A percentile compares a stretch with the other conserved stretches of the same genome.
Evolutionary conservation across 64 coral and sea anemone genomes (phyloP).

Genomic region (Stichodactyla helianthus): DNA sequence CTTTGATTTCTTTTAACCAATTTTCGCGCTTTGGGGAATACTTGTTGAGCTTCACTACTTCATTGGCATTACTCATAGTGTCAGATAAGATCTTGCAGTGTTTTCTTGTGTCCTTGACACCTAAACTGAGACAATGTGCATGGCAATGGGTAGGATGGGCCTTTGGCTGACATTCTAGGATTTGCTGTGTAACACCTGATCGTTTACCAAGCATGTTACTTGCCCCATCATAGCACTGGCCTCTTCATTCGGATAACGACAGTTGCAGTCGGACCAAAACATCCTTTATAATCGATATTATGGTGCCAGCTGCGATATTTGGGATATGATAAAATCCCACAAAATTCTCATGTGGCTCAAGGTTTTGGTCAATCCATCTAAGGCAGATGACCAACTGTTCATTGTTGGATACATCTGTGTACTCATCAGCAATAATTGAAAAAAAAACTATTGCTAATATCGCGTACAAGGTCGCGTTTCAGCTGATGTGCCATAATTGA

Average conservation of each 20-base stretch:
- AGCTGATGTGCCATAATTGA: constrained; percentile 18
- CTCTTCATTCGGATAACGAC: constrained; percentile 19
- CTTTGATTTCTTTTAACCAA: constrained; percentile 35
- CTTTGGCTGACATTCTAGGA: constrained; percentile 7
- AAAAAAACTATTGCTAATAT: constrained; percentile 26
- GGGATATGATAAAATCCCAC: constrained; percentile 27
- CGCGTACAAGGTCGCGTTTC: neutral
- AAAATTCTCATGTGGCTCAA: constrained; percentile 21
- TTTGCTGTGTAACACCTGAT: constrained; percentile 36
- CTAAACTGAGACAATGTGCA: constrained; percentile 14
- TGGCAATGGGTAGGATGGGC: constrained; percentile 37
- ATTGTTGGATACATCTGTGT: constrained; percentile 14
- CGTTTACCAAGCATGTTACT: constrained; percentile 29
- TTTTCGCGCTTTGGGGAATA: constrained; percentile 36
- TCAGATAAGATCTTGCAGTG: constrained; percentile 2
- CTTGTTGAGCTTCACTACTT: constrained; percentile 40
- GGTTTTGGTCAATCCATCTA: constrained; percentile 20
- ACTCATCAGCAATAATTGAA: constrained; percentile 25
- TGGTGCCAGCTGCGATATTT: constrained; percentile 8
- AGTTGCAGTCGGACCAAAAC: constrained; percentile 9
- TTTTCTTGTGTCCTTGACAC: constrained; percentile 23
- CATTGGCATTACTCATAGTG: constrained; percentile 19
- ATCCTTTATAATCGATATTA: constrained; percentile 19
- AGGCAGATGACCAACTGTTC: constrained; percentile 24
- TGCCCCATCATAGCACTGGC: constrained; percentile 46